Evolutionary conservation across 2,113 vertebrate genomes (phyloP).

Genomic region (Dasyprocta punctata): DNA sequence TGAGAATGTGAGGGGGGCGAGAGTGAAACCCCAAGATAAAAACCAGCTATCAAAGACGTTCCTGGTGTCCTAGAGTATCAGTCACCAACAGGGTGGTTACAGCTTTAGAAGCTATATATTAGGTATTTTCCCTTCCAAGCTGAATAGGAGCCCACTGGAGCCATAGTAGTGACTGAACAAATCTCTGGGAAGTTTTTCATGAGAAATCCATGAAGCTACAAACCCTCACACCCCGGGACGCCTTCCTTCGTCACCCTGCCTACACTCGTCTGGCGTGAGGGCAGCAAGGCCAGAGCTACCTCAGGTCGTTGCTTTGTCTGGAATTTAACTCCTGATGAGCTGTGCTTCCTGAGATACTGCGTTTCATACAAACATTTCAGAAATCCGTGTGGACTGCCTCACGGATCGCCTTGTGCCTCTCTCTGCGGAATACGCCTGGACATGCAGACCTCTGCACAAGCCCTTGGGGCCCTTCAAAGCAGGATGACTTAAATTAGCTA

Average conservation of each 20-base stretch:
- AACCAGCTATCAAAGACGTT: background rate
- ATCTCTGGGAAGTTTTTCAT: constrained; percentile 58
- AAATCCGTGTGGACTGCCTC: background rate
- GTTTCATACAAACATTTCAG: background rate
- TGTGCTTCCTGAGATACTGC: background rate
- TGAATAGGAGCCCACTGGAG: constrained; percentile 75
- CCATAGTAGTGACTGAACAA: constrained; percentile 65
- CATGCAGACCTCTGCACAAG: background rate
- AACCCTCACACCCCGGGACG: background rate
- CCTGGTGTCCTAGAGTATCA: background rate
- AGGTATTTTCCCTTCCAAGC: constrained; percentile 59
- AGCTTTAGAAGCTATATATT: background rate
- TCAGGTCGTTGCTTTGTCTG: background rate
- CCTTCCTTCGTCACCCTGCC: background rate
- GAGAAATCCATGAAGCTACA: constrained; percentile 79
- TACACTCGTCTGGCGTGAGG: background rate
- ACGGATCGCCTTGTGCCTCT: background rate
- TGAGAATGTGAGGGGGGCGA: background rate
- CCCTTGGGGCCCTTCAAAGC: background rate
- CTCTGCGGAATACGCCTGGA: background rate
- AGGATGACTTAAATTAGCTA: background rate
- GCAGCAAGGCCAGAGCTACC: background rate
- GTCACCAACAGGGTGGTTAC: background rate
- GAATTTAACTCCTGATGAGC: background rate
- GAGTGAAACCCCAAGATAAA: background rate